Base-by-base conservation (phyloP, 2,113 vertebrate species). In the Formicarius rufipectus region DNA sequence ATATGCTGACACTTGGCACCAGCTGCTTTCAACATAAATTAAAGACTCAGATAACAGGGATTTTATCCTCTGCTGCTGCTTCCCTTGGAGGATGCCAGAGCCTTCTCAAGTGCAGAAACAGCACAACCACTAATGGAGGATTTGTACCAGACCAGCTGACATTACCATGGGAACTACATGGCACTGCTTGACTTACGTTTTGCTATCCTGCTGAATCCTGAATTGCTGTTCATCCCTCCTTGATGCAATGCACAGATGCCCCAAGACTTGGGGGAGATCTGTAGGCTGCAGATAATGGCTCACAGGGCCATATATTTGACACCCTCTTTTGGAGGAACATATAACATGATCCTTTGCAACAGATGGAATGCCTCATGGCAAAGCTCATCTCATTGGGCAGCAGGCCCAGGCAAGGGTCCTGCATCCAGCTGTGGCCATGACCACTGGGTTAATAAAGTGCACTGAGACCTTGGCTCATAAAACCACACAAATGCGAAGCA, bases 401-500 rank as follows among this genome's bases (percentile, higher is more conserved):
- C 73, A 63, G 68, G 39, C 63, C 84, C 59, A 49, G 73, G 17
- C n/a, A 0, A 89, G 23, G 25, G 73, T 81, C 87, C 64, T 84
- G 81, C 5, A 4, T 33, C 66, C 47, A 89, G 40, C 84, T 94
- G 59, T 89, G 84, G 56, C 47, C 73, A 23, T 81, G 84, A 87
- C 56, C 81, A 82, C 25, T 56, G 35, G 30, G 47, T 78, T 81
- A 89, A 56, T 47, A 75, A 87, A 44, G 69, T 84, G 39, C 60
- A 40, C 40, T n/a, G 77, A 75, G 77, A 71, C 69, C 62, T 78
- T 68, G 77, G 52, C 74, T 91, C 53, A 25, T 58, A 85, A 90
- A 96, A 80, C 31, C 85, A 58, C 75, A 42, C n/a, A 44, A 78
- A 79, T 66, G 31, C 90, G 90, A 82, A 82, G 49, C 69, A 55